Percentiles rank a stretch among this genome's conserved stretches.
Conservation (phyloP, 2,888 invertebrate species). For the Enchytraeus crypticus region DNA sequence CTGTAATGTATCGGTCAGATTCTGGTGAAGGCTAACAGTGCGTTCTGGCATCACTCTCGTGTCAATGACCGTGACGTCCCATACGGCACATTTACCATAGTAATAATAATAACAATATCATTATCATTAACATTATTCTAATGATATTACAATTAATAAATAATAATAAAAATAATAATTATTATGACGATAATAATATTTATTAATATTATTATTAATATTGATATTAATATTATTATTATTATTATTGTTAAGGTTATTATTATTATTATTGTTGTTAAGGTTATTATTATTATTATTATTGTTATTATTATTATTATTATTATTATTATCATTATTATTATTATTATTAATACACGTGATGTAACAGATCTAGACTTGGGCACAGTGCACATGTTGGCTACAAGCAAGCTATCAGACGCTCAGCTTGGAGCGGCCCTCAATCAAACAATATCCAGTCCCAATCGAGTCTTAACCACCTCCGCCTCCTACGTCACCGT, state of each 20-base stretch:
- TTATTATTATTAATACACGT: not conserved
- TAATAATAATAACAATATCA: no score
- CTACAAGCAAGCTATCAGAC: slow-evolving; percentile 30
- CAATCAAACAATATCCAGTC: slow-evolving; percentile 48
- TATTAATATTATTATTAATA: not conserved
- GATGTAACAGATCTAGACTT: not conserved
- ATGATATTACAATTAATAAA: no score
- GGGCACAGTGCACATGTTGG: slow-evolving; percentile 2
- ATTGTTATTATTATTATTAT: not conserved
- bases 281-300: not conserved
- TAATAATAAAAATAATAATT: not conserved
- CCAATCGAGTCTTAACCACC: slow-evolving; percentile 51
- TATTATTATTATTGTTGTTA: not conserved
- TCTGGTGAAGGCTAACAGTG: no score
- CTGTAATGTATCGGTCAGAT: no score
- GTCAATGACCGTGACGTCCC: no score
- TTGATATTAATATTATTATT: not conserved
- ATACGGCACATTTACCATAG: no score
- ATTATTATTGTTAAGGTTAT: not conserved
- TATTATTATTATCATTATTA: not conserved
- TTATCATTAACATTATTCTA: no score
- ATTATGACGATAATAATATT: not conserved
- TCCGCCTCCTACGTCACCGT: slow-evolving; percentile 49
- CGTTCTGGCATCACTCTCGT: no score
- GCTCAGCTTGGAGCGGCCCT: slow-evolving; percentile 46